Percentiles rank a stretch among this genome's conserved stretches.
These are phyloP conservation scores for Subacronicta megacephala DNA, from an alignment of 2,888 invertebrate species.

Conservation along the genomic window DNA sequence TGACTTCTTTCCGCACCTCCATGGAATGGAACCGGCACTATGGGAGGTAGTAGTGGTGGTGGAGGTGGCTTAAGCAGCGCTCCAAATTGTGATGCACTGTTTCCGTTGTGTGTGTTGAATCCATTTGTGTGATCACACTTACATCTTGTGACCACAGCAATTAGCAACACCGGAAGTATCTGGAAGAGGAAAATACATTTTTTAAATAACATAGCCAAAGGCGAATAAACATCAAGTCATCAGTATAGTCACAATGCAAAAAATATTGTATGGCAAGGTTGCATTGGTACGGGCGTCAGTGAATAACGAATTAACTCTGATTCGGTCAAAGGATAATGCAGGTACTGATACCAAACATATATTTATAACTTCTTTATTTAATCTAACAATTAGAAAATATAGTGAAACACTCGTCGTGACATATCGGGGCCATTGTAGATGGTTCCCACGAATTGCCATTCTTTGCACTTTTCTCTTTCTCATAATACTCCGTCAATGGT, in stretches of 20 bases:
- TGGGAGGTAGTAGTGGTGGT: conserved; percentile 72
- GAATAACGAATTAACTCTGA: too few relatives aligned
- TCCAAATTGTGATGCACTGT: conserved; percentile 75
- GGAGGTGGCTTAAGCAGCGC: conserved; percentile 84
- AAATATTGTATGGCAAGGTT: too few relatives aligned
- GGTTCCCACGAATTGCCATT: conserved; percentile 83
- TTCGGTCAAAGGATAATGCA: too few relatives aligned
- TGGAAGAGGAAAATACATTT: conserved; percentile 64
- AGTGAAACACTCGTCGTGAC: conserved; percentile 81
- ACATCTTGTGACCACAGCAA: conserved; percentile 69
- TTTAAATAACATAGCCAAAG: neutral
- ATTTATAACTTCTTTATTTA: conserved; percentile 20
- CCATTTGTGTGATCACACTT: conserved; percentile 71
- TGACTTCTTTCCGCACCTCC: conserved; percentile 73
- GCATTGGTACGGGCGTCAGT: too few relatives aligned
- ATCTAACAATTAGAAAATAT: conserved; percentile 83
- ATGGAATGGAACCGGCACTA: conserved; percentile 81
- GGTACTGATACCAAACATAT: neutral
- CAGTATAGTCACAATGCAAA: too few relatives aligned
- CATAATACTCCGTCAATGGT: conserved; percentile 77
- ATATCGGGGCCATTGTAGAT: conserved; percentile 78
- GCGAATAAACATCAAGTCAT: too few relatives aligned
- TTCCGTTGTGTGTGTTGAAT: conserved; percentile 65
- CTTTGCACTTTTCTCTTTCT: conserved; percentile 88
- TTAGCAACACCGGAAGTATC: conserved; percentile 75